Base-by-base conservation (phyloP, 1,140 invertebrate genomes). In the Alviniconcha marisindica region DNA sequence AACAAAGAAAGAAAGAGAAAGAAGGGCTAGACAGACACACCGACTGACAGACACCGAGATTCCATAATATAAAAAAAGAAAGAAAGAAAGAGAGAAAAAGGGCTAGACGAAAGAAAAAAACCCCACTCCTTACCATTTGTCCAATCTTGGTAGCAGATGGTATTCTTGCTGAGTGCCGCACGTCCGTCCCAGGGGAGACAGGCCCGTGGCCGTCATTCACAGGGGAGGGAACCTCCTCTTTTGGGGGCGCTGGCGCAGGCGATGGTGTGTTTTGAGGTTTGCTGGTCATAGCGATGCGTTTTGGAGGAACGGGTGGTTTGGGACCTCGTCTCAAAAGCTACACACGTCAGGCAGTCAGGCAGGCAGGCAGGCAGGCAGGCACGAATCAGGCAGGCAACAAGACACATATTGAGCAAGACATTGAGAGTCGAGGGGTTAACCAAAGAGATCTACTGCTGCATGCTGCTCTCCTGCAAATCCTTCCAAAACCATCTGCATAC, bases 341-440 rank as follows among this genome's bases (percentile, higher is more conserved):
- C 7, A 69, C 78, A 80, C 73, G 56, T 24, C 38, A 80, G 40
- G 36, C 60, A 66, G 77, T 5, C 77, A 80, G 56, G 78, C 60
- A 80, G 78, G 78, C 60, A 60, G 77, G 48, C 77, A 79, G 77
- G 54, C 77, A 80, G 78, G 77, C 77, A 78, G 28, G 54, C 56
- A 76, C 38, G 73, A 28, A 76, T 24, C 24, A 71, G 14, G 18
- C 69, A 71, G 31, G 63, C 63, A 66, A 66, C 69, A 71, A 71
- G 69, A 71, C 69, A 71, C 10, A 71, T 48, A 48, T 48, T 48
- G 44, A 48, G 44, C 44, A 48, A 48, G 44, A 48, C 44, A 48
- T 48, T 48, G 44, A 48, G 44, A 48, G 44, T 48, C 18, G 44
- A 48, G 44, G 44, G 44, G 5, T 48, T 18, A 48, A 48, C 44